Base-by-base conservation (phyloP, 2,797 vertebrate genomes). In the Pseudomugil tenellus region DNA sequence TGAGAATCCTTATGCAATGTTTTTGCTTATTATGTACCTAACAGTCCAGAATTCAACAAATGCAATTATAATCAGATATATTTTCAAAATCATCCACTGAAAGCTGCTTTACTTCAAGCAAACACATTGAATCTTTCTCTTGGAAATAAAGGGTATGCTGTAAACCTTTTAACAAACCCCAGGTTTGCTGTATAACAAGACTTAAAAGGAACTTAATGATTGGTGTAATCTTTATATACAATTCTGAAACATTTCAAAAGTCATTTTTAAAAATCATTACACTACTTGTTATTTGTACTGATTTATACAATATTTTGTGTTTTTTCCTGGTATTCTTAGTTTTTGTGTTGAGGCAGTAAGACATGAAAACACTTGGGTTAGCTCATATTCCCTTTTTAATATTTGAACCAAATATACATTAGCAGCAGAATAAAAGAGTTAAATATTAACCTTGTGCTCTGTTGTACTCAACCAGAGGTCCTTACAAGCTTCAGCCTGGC, bases 241-340 rank as follows among this genome's bases (percentile, higher is more conserved):
- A 87, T 88, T 90, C 78, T 80, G 69, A 83, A 86, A 90, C 84
- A 80, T 84, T 87, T 92, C 82, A 90, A 91, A 92, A 92, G 84
- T 84, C 78, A 79, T 81, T 77, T 86, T 88, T 88, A 80, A 53
- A 88, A 89, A 83, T 85, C 83, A 77, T 87, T 77, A 80, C 72
- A 87, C 83, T 81, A 84, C 65, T 84, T 84, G 83, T 92, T 80
- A 80, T 86, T 87, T 87, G 81, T 85, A 88, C 81, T 87, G 81
- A 91, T 84, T 87, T 89, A 88, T 87, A 92, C 84, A 92, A 90
- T 84, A 86, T 71, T 80, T 86, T 87, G 64, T 51, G 59, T 62
- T 88, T 80, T 86, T 89, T 87, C 93, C 94, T 94, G 92, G 90
- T 92, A 91, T 93, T 92, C 87, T 86, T 76, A 82, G 83, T 86